These are phyloP conservation scores for Sarcophaga variegata DNA, from an alignment of 2,888 invertebrate species.

Conservation along the genomic window DNA sequence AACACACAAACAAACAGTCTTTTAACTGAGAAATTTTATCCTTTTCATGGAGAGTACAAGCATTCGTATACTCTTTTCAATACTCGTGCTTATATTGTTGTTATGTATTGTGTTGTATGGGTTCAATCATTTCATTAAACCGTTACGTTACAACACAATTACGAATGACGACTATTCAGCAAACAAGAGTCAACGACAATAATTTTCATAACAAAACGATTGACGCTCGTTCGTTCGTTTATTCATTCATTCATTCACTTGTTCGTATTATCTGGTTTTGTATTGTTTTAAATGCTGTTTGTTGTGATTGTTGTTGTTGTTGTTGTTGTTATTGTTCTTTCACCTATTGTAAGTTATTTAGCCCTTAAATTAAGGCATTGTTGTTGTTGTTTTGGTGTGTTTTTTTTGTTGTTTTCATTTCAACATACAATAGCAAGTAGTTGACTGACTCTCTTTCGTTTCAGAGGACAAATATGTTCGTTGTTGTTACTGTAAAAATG, in stretches of 20 bases:
- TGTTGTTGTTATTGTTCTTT: constrained; percentile 25
- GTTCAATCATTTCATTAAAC: not conserved
- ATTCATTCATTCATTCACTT: not conserved
- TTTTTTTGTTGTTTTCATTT: not conserved
- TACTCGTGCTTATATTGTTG: not conserved
- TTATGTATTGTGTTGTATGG: not conserved
- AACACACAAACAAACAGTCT: not conserved
- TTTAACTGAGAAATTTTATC: too few species aligned
- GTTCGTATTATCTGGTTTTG: constrained; percentile 4
- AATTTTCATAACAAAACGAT: not conserved
- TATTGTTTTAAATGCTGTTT: not conserved
- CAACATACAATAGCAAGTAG: not conserved
- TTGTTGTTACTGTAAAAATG: not conserved
- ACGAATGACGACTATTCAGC: not conserved
- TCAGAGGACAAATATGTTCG: not conserved
- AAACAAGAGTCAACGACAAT: not conserved
- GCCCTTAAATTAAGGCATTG: constrained; percentile 44
- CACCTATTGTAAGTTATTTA: constrained; percentile 23
- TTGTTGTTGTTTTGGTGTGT: constrained; percentile 9
- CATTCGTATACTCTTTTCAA: not conserved
- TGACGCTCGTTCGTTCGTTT: too few species aligned
- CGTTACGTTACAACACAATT: not conserved
- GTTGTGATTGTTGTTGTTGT: not conserved
- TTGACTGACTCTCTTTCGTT: not conserved
- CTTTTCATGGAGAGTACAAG: too few species aligned